Conservation (phyloP, 2,113 vertebrate genomes). For the Tapirus terrestris region DNA sequence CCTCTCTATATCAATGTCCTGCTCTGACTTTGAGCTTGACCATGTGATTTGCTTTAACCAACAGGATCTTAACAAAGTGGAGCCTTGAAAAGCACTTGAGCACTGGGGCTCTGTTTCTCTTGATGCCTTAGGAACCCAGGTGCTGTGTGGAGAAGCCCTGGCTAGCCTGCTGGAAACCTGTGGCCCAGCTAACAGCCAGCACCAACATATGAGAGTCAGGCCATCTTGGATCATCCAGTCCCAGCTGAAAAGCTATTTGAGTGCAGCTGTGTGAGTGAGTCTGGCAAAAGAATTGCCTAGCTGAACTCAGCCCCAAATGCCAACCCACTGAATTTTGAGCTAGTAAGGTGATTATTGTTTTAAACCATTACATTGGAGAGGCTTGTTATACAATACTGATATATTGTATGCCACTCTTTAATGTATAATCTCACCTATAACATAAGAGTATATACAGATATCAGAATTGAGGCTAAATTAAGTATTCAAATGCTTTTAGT, state of each 20-base stretch:
- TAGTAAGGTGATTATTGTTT: background rate
- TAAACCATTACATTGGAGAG: background rate
- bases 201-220: background rate
- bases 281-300: background rate
- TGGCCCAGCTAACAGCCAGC: background rate
- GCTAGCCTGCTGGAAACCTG: background rate
- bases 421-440: background rate
- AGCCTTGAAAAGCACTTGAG: background rate
- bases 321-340: background rate
- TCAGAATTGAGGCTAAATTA: background rate
- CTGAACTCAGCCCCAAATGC: background rate
- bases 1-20: background rate
- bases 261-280: background rate
- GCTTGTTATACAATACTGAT: background rate
- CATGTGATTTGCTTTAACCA: background rate
- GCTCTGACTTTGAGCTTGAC: background rate
- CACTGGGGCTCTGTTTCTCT: background rate
- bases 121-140: background rate
- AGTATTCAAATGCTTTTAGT: background rate
- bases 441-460: background rate
- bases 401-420: background rate
- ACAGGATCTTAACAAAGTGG: background rate
- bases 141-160: background rate
- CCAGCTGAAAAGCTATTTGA: background rate
- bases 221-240: background rate